Percentiles rank a stretch among this genome's conserved stretches.
These are phyloP conservation scores for Drosophila sordidula DNA, from an alignment of 2,888 invertebrate species.

Conservation along the genomic window DNA sequence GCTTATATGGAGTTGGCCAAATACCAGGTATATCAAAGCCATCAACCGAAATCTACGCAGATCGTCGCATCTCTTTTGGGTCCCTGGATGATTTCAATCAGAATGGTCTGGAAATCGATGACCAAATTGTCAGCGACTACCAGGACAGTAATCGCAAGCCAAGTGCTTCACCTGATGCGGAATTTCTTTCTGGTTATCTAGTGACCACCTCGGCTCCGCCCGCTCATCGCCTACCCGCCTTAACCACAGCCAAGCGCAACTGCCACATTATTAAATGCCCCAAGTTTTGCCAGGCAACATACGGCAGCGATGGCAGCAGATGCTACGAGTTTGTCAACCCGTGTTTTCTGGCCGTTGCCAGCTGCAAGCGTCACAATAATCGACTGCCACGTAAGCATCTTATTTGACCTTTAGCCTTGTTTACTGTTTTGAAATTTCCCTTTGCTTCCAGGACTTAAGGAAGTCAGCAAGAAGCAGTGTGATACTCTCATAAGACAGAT, in stretches of 20 bases:
- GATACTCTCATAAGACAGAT: not conserved
- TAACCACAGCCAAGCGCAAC: slow-evolving; percentile 23
- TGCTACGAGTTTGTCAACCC: slow-evolving; percentile 41
- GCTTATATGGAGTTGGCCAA: slow-evolving; percentile 7
- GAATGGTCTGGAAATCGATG: not conserved
- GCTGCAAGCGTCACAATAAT: slow-evolving; percentile 38
- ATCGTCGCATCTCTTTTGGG: slow-evolving; percentile 3
- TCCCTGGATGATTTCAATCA: not conserved
- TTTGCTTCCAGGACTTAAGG: slow-evolving; percentile 41
- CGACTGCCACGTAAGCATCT: slow-evolving; percentile 39
- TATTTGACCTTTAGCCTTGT: too few species aligned
- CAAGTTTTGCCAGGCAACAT: slow-evolving; percentile 20
- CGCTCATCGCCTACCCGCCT: not conserved
- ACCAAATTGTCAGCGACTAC: not conserved
- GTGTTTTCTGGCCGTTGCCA: slow-evolving; percentile 43
- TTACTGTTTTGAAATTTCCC: not conserved
- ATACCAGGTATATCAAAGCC: not conserved
- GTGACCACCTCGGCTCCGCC: not conserved
- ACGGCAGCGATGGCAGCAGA: slow-evolving; percentile 39
- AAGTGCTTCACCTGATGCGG: slow-evolving; percentile 1
- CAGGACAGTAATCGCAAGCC: not conserved
- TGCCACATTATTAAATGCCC: slow-evolving; percentile 50
- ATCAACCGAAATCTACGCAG: not conserved
- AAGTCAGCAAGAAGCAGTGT: slow-evolving; percentile 36
- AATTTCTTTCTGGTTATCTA: not conserved